Evolutionary conservation across 2,113 vertebrate genomes (phyloP).

Genomic region (Nothoprocta perdicaria): DNA sequence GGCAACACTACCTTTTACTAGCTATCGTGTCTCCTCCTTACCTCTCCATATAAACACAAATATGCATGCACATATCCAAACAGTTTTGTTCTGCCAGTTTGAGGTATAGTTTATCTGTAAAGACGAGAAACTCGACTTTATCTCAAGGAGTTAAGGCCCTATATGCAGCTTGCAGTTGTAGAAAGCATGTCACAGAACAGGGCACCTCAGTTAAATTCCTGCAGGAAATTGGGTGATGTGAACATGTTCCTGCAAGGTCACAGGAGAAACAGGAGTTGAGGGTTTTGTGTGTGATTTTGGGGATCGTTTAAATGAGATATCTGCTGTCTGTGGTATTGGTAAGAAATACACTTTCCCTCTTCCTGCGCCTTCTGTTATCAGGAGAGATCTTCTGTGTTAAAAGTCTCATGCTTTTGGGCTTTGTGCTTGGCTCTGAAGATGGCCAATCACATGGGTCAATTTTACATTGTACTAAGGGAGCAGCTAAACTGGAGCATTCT

Average conservation of each 20-base stretch:
- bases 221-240: neutral
- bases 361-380: neutral
- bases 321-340: neutral
- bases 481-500: neutral
- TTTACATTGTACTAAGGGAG: neutral
- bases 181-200: neutral
- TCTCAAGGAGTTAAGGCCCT: neutral
- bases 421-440: neutral
- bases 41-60: rapidly evolving
- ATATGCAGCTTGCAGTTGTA: rapidly evolving
- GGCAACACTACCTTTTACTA: neutral
- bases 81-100: neutral
- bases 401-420: neutral
- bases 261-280: neutral
- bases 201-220: rapidly evolving
- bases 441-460: neutral
- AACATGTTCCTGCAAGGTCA: neutral
- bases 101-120: rapidly evolving
- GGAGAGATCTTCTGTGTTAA: neutral
- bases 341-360: neutral
- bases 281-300: neutral
- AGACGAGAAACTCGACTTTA: neutral
- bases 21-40: neutral
- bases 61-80: neutral
- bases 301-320: neutral